Evolutionary conservation across 2,797 vertebrate genomes (phyloP).

Genomic region (Ptychadena robeensis): DNA sequence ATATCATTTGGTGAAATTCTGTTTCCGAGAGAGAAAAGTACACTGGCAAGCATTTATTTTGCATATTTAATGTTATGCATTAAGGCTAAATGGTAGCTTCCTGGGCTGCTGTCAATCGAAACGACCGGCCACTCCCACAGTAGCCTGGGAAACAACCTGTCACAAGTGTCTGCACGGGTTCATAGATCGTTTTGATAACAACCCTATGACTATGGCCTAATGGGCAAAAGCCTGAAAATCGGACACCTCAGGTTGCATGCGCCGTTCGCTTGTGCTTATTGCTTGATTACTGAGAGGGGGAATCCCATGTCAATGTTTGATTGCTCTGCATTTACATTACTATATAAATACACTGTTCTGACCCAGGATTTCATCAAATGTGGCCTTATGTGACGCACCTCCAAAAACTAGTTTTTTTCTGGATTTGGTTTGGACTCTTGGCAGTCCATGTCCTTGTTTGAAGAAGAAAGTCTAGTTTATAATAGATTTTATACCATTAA

Average conservation of each 20-base stretch:
- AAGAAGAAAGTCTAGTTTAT: background rate
- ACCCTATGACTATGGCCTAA: too few relatives aligned
- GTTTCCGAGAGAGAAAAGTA: constrained; percentile 4
- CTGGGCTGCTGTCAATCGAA: too few relatives aligned
- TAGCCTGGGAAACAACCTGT: too few relatives aligned
- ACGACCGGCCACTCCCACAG: too few relatives aligned
- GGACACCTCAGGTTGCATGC: too few relatives aligned
- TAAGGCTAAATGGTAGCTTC: too few relatives aligned
- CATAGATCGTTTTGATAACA: too few relatives aligned
- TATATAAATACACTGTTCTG: background rate
- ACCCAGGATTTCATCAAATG: background rate
- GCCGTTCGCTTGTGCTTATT: too few relatives aligned
- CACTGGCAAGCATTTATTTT: background rate
- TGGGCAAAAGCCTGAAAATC: too few relatives aligned
- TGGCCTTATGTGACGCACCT: background rate
- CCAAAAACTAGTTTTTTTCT: too few relatives aligned
- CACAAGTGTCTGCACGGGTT: too few relatives aligned
- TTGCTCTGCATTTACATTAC: background rate
- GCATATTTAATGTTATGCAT: background rate
- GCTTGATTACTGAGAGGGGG: background rate
- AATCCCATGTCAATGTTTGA: background rate
- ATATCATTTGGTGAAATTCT: constrained; percentile 18
- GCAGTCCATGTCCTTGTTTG: background rate
- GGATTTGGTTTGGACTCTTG: background rate
- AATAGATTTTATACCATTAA: too few relatives aligned